Evolutionary conservation across 2,113 vertebrate genomes (phyloP).

Genomic region (Tauraco erythrolophus): DNA sequence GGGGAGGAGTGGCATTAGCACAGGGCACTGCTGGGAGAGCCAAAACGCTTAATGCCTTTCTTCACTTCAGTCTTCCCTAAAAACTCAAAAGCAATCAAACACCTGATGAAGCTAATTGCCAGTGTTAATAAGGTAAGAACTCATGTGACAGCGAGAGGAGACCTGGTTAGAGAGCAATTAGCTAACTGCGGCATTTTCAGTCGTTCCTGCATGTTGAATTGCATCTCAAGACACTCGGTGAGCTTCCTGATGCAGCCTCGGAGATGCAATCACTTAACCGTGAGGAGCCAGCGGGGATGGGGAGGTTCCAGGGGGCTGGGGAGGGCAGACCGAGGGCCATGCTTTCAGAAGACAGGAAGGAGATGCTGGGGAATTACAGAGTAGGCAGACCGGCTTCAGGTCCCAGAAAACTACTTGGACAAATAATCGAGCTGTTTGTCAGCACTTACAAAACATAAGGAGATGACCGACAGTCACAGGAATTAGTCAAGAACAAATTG

Average conservation of each 20-base stretch:
- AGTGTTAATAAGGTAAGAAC: background rate
- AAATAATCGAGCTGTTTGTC: conserved; percentile 54
- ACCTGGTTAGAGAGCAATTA: background rate
- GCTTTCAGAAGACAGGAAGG: conserved; percentile 14
- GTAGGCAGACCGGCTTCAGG: conserved; percentile 8
- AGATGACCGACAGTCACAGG: conserved; percentile 49
- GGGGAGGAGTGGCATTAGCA: background rate
- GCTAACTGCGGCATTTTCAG: conserved; percentile 34
- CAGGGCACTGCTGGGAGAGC: background rate
- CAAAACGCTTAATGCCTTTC: background rate
- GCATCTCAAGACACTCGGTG: conserved; percentile 22
- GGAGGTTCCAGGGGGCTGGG: conserved; percentile 14
- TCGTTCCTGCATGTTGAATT: conserved; percentile 28
- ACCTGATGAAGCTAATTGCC: background rate
- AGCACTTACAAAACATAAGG: conserved; percentile 61
- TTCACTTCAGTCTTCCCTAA: background rate
- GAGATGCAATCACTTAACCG: conserved; percentile 10
- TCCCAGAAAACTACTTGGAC: conserved; percentile 51
- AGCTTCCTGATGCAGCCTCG: conserved; percentile 34
- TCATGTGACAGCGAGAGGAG: rapidly evolving
- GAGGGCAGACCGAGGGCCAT: background rate
- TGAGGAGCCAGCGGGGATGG: background rate
- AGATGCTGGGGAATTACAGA: background rate
- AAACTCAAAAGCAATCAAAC: background rate
- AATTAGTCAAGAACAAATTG: conserved; percentile 60